Base-by-base conservation (phyloP, 92 coral and sea anemone genomes). In the Bergia puertoricense region DNA sequence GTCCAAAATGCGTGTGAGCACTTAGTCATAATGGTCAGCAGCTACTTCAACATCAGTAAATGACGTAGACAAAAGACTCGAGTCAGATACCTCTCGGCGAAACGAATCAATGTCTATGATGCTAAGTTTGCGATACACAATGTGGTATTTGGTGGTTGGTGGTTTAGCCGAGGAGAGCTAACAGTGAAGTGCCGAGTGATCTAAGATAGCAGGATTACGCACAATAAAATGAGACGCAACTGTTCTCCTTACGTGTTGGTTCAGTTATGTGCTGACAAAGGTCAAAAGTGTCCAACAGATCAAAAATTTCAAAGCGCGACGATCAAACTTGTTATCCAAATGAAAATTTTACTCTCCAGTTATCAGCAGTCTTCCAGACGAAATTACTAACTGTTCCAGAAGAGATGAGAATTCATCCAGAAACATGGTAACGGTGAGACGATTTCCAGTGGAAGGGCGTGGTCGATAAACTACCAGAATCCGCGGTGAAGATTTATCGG, bases 391-490 rank as follows among this genome's bases (percentile, higher is more conserved):
- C 36, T 74, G 77, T 74, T 74, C 77, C 14, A 74, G 77, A 74
- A 74, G 77, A 74, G 11, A 14, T 43, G 77, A 74, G 77, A 74
- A 74, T 41, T 74, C 77, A 74, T 74, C 41, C 38, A 74, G 77
- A 74, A 74, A 74, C 77, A 74, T 37, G 77, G 38, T 74, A 74
- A 74, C 44, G 38, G 43, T 74, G 41, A 74, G 44, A 5, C 15
- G 44, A 74, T 74, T 74, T 41, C 41, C n/a, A 15, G 46, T 76
- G 59, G 81, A 76, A 20, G 80, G 80, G 10, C 54, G 80, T 76
- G 80, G 80, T 76, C 80, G 80, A 76, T 76, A 76, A 76, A 76
- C 39, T 39, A 76, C 80, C 39, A 76, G 80, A 76, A 76, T 76
- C 80, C 80, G 80, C 39, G 40, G 80, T 76, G 43, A 40, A 13